Percentiles rank a stretch among this genome's conserved stretches.
phyloP scores from a whole-genome alignment of 2,113 vertebrate genomes.

The Aegotheles bennettii region DNA sequence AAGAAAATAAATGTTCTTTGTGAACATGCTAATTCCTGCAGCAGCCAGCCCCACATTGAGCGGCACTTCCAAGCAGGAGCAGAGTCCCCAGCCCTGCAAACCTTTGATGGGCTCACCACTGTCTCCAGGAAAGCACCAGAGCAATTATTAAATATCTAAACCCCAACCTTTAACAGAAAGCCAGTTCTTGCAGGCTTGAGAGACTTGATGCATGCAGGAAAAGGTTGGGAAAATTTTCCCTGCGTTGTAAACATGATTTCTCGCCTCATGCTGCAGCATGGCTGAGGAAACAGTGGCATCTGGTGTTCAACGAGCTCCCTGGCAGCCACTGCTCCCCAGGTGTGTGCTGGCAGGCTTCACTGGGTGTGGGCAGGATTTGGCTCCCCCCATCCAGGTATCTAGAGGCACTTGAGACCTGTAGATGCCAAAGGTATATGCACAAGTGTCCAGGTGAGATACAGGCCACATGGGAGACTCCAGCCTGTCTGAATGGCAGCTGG shows the following conservation, averaged over 20 bases:
- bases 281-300: constrained; percentile 66
- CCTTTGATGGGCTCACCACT: background rate
- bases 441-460: fast-evolving
- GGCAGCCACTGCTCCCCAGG: background rate
- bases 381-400: no score
- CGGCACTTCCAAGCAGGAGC: background rate
- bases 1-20: background rate
- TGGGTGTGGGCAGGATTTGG: fast-evolving
- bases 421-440: background rate
- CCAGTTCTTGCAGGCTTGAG: background rate
- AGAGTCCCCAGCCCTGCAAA: background rate
- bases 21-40: background rate
- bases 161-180: background rate
- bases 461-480: fast-evolving
- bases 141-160: background rate
- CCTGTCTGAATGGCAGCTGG: background rate
- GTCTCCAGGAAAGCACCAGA: background rate
- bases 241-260: background rate
- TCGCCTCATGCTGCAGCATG: fast-evolving
- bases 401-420: background rate
- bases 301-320: background rate
- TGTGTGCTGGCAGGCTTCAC: background rate
- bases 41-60: background rate
- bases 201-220: background rate
- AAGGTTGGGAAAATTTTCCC: background rate